Percentiles rank a stretch among this genome's conserved stretches.
Evolutionary conservation across 2,113 vertebrate species (phyloP).

Genomic region (Rhizomys pruinosus): DNA sequence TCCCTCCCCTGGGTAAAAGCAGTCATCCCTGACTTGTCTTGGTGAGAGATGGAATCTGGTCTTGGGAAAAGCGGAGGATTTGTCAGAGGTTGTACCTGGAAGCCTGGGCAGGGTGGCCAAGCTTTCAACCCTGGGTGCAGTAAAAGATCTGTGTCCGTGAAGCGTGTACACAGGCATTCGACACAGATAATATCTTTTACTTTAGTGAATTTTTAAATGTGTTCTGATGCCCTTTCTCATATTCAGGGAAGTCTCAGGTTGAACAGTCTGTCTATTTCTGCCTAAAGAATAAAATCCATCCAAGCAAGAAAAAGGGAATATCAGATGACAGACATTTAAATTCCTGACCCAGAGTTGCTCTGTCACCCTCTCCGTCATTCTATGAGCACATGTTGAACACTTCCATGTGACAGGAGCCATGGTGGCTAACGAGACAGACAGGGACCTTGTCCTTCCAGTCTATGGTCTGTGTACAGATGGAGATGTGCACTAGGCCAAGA

Average conservation of each 20-base stretch:
- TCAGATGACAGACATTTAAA: slow-evolving; percentile 12
- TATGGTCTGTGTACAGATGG: not conserved
- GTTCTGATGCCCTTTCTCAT: accelerated
- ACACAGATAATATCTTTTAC: not conserved
- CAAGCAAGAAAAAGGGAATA: not conserved
- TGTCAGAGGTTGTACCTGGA: not conserved
- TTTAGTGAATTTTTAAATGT: not conserved
- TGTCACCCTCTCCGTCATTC: not conserved
- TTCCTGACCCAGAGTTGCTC: not conserved
- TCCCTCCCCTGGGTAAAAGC: not conserved
- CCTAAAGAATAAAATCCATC: not conserved
- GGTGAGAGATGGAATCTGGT: no score
- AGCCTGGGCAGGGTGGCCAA: not conserved
- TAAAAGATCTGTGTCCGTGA: not conserved
- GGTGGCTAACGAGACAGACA: not conserved
- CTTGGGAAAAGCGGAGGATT: not conserved
- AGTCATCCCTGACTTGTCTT: no score
- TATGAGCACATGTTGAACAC: not conserved
- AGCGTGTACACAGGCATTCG: not conserved
- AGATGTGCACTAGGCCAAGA: not conserved
- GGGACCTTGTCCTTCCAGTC: not conserved
- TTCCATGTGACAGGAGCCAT: not conserved
- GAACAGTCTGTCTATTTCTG: not conserved
- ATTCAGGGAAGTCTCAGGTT: not conserved
- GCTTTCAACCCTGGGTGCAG: not conserved